Base-by-base conservation (phyloP, 35 echinoderm and acorn worm genomes). In the Heliocidaris erythrogramma region DNA sequence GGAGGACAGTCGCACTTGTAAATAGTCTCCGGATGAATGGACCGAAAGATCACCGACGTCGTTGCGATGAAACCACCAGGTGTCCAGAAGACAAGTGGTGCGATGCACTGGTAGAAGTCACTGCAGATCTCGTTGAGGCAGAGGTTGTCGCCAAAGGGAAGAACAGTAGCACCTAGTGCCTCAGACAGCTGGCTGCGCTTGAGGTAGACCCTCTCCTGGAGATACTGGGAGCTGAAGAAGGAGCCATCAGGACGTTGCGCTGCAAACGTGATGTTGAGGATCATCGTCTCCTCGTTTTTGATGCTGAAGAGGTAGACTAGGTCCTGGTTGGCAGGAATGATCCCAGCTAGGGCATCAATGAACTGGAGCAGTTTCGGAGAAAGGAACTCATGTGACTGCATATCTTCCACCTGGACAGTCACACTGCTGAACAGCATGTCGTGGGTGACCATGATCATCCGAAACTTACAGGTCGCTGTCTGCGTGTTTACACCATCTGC, bases 71-170 rank as follows among this genome's bases (percentile, higher is more conserved):
- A 99, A 49, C 94, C 96, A 13, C 95, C 95, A 4, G 97, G 94
- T 24, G 92, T 95, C 93, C 96, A 96, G 95, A 99, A 99, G 13
- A 94, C 94, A 47, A 99, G 96, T 13, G 97, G 95, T 7, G 97
- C 96, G 24, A 97, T 86, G 90, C 98, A 99, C 69, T 93, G 86
- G 90, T 93, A 60, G 88, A 97, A 96, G 27, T 96, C 94, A 24
- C 94, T 96, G 92, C 98, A 99, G 31, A 97, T 92, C 93, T 99
- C 98, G 65, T 95, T 91, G 24, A 99, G 96, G 88, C 98, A 99
- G 93, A 99, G 97, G 71, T 96, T 99, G 85, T 99, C 98, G 9
- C 97, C 98, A 94, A 99, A 99, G 48, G 98, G 98, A 50, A 99
- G 88, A 27, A 99, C 97, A 9, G 95, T 97, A 2, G 98, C 94